phyloP scores from a whole-genome alignment of 2,797 vertebrate genomes.

The Sciaenops ocellatus region DNA sequence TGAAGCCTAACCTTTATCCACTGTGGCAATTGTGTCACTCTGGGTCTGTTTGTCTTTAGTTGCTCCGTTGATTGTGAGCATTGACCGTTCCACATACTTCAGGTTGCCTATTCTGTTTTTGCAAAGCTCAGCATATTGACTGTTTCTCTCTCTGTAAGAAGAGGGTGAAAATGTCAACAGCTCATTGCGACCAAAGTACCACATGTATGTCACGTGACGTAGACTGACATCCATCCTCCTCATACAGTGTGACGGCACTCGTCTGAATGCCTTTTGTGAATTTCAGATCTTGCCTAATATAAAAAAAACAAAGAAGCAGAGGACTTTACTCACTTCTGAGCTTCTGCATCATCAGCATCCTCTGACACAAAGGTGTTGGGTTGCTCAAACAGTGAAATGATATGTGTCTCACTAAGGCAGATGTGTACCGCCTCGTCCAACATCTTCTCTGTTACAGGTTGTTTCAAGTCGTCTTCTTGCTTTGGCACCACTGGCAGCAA shows the following conservation, averaged over 20 bases:
- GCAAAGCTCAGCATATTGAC: constrained; percentile 83
- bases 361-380: constrained; percentile 78
- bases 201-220: background rate
- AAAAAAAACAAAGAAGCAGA: background rate
- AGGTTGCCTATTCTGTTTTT: constrained; percentile 84
- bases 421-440: constrained; percentile 80
- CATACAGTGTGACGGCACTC: background rate
- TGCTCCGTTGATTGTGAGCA: constrained; percentile 88
- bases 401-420: constrained; percentile 86
- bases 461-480: constrained; percentile 68
- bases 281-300: background rate
- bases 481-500: constrained; percentile 76
- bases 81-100: constrained; percentile 82
- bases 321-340: constrained; percentile 80
- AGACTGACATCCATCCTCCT: background rate
- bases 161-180: constrained; percentile 11
- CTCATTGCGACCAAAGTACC: background rate
- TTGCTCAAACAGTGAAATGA: constrained; percentile 85
- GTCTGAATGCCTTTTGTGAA: background rate
- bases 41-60: constrained; percentile 89
- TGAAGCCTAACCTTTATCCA: constrained; percentile 85
- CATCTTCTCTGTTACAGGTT: constrained; percentile 80
- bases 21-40: constrained; percentile 77
- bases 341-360: constrained; percentile 84
- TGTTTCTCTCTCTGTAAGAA: constrained; percentile 83